A percentile compares a stretch with the other conserved stretches of the same genome.
Conservation (phyloP, 2,888 invertebrate genomes). For the Unio delphinus region DNA sequence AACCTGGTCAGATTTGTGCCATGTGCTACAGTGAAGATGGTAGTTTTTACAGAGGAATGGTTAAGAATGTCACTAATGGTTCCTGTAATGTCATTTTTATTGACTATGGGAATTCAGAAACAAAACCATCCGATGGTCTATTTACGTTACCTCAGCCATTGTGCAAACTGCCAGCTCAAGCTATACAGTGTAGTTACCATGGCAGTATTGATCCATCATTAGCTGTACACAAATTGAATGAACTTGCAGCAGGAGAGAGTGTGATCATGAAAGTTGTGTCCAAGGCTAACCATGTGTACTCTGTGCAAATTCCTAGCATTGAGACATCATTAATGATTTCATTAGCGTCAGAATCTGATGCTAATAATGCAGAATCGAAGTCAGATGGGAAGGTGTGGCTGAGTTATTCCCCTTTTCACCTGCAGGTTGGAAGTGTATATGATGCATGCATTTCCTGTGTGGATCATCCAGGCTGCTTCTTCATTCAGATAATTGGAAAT, state of each 20-base stretch:
- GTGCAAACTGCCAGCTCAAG: conserved; percentile 36
- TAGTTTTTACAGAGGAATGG: conserved; percentile 56
- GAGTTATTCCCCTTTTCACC: conserved; percentile 23
- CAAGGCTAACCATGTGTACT: conserved; percentile 27
- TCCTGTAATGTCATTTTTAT: conserved; percentile 43
- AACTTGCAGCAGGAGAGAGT: conserved; percentile 25
- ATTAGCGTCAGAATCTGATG: background rate
- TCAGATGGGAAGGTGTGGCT: conserved; percentile 16
- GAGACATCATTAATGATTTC: conserved; percentile 17
- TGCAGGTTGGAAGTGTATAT: conserved; percentile 34
- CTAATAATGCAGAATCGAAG: conserved; percentile 1
- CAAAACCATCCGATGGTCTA: conserved; percentile 34
- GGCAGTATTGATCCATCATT: conserved; percentile 18
- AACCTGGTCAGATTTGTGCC: conserved; percentile 35
- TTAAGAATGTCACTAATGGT: conserved; percentile 35
- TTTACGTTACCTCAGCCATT: conserved; percentile 38
- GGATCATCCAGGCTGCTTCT: conserved; percentile 40
- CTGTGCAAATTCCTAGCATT: conserved; percentile 31
- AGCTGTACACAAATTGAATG: conserved; percentile 35
- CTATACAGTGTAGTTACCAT: conserved; percentile 39
- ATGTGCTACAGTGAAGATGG: conserved; percentile 52
- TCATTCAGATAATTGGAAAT: conserved; percentile 40
- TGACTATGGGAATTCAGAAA: conserved; percentile 49
- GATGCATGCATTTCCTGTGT: conserved; percentile 43
- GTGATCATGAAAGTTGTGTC: conserved; percentile 26